phyloP scores from a whole-genome alignment of 2,888 invertebrate species.

The Mimas tiliae region DNA sequence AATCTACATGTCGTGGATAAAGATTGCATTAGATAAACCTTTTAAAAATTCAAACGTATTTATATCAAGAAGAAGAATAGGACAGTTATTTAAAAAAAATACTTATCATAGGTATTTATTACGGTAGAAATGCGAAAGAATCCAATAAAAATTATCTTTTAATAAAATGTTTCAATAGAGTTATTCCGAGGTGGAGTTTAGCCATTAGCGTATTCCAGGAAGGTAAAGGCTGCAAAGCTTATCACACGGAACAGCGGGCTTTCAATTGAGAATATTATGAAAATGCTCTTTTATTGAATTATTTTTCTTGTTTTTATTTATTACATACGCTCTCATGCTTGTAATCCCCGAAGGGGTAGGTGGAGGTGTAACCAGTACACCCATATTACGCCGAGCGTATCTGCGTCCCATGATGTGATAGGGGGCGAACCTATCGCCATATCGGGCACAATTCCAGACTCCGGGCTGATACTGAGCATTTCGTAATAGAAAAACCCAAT shows the following conservation, averaged over 20 bases:
- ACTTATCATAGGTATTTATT: no score
- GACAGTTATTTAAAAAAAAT: background rate
- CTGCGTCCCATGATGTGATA: no score
- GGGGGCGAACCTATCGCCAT: no score
- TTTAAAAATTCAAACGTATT: background rate
- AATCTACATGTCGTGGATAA: background rate
- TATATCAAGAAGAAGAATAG: background rate
- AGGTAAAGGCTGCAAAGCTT: slow-evolving; percentile 9
- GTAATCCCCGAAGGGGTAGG: no score
- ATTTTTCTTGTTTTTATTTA: background rate
- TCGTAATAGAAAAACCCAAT: no score
- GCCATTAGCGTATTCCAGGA: slow-evolving; percentile 17
- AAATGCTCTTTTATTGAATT: slow-evolving; percentile 9
- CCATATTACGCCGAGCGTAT: no score
- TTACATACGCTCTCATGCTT: no score
- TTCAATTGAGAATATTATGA: slow-evolving; percentile 2
- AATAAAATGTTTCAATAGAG: background rate
- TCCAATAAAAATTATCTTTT: background rate
- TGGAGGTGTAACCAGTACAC: no score
- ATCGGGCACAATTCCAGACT: no score
- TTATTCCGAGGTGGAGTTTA: background rate
- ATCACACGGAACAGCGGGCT: slow-evolving; percentile 16
- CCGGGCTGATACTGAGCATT: no score
- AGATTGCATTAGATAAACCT: background rate
- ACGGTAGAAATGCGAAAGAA: background rate